phyloP scores from a whole-genome alignment of 2,113 vertebrate genomes.

The Pteronura brasiliensis region DNA sequence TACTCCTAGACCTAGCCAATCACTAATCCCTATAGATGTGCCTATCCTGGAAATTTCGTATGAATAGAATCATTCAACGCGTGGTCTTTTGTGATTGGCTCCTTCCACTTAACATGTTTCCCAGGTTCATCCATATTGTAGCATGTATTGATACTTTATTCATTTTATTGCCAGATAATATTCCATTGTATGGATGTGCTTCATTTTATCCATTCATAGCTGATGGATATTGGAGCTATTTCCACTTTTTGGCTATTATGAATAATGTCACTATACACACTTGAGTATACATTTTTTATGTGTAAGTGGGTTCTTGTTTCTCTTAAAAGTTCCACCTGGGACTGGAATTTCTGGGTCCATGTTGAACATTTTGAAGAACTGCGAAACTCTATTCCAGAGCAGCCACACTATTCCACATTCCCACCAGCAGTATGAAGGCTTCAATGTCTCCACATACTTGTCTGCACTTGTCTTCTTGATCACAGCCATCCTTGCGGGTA shows the following conservation, averaged over 20 bases:
- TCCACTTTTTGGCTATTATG: background rate
- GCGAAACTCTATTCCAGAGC: background rate
- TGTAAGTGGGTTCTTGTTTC: background rate
- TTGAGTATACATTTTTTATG: background rate
- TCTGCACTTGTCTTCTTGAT: background rate
- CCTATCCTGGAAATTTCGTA: background rate
- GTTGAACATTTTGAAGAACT: conserved; percentile 24
- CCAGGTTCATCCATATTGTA: background rate
- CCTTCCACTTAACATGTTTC: background rate
- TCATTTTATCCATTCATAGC: background rate
- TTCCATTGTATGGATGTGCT: background rate
- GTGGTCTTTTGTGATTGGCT: background rate
- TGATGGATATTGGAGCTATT: background rate
- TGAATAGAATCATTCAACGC: background rate
- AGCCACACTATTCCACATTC: background rate
- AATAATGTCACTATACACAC: background rate
- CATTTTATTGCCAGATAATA: background rate
- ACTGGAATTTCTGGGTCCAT: background rate
- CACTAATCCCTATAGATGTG: background rate
- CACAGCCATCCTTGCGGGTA: background rate
- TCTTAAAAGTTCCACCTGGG: background rate
- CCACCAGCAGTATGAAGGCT: background rate
- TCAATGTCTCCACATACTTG: too few relatives aligned
- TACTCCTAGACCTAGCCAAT: background rate
- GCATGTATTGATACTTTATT: background rate